Evolutionary conservation across 2,797 vertebrate genomes (phyloP), one percentile per base, ranked within the genome.

Genomic region (Peromyscus aztecus): DNA sequence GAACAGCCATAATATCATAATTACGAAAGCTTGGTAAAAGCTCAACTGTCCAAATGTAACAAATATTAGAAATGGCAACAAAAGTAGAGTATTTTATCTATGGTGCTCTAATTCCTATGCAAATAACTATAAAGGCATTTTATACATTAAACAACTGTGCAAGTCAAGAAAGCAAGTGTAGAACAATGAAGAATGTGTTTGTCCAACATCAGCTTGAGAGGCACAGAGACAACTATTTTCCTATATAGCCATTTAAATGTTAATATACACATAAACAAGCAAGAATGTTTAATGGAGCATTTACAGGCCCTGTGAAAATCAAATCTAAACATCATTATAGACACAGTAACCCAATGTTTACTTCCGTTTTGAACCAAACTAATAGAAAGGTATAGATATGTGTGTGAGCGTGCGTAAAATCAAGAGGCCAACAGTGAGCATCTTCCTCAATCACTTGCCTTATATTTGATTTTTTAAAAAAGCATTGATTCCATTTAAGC

Each of bases 91-190:
- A 88, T 84, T 67, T 82, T 92, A 95, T 5, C 2, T 77, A 71
- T 76, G 19, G 65, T 94, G 59, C 12, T 80, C 55, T 94, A 85
- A 57, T 83, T 89, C 49, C 61, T 61, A 87, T 63, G 91, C 91
- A 89, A 97, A 91, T 34, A 71, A 92, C 34, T 52, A 69, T 0
- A 91, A 75, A 97, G 82, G 93, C 34, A 85, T 65, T 94, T 91
- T 63, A 87, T 69, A 49, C 3, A 27, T 52, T 94, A 94, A 82
- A 89, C 34, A 80, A 89, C 16, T 86, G 3, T 9, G 89, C 23
- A 92, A 97, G 57, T 83, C 55, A 91, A 95, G 11, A 52, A 84
- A 94, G 19, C 27, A 90, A 95, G 31, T 29, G 16, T 93, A 78
- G 14, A 87, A 95, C 17, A 84, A 0, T 91, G 75, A 49, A 4